Conservation (phyloP, 2,113 vertebrate species). For the Conger conger region DNA sequence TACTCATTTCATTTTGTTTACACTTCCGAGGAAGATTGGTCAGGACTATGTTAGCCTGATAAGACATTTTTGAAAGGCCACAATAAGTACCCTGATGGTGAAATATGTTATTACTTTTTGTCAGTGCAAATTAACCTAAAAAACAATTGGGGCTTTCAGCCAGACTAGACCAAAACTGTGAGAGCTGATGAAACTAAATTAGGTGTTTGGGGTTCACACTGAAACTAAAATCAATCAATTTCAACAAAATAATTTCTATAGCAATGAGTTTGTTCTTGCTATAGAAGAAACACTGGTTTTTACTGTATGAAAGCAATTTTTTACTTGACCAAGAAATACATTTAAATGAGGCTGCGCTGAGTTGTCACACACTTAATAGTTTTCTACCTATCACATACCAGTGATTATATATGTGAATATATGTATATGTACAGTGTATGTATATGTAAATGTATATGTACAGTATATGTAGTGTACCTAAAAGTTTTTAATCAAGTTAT, state of each 20-base stretch:
- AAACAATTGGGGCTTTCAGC: neutral
- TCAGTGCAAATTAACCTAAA: neutral
- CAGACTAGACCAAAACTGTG: neutral
- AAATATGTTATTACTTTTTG: neutral
- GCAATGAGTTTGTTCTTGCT: neutral
- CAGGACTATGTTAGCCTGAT: neutral
- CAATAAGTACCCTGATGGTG: neutral
- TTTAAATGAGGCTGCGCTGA: neutral
- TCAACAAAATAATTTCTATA: neutral
- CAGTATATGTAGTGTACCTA: no score
- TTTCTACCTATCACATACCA: neutral
- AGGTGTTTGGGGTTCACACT: no score
- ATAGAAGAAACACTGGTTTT: no score
- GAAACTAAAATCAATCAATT: neutral
- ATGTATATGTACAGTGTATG: no score
- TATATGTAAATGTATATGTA: no score
- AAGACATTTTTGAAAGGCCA: neutral
- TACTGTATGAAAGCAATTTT: neutral
- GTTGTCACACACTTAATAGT: neutral
- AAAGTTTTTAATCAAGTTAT: no score
- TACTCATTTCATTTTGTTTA: constrained; percentile 13
- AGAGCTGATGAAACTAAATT: neutral
- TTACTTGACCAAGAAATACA: neutral
- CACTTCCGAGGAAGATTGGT: constrained; percentile 19
- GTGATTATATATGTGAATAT: no score